phyloP scores from a whole-genome alignment of 2,797 vertebrate species.

The Hydrolagus colliei region DNA sequence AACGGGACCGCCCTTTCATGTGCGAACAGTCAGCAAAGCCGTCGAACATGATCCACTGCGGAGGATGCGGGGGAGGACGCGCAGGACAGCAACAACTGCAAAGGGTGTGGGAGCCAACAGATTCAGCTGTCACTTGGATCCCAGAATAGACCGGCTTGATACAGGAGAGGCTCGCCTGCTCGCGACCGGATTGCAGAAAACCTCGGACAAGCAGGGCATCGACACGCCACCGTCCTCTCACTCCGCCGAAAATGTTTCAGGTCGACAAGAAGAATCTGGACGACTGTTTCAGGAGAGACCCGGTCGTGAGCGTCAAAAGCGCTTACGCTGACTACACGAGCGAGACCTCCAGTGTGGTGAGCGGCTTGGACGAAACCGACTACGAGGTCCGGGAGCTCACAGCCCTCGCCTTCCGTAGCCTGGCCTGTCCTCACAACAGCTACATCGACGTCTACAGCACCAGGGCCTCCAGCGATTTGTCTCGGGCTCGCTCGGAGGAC shows the following conservation, averaged over 20 bases:
- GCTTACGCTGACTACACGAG: constrained; percentile 45
- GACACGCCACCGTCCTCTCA: constrained; percentile 52
- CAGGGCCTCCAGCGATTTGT: constrained; percentile 62
- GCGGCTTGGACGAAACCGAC: constrained; percentile 74
- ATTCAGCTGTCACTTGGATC: constrained; percentile 78
- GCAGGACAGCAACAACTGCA: constrained; percentile 51
- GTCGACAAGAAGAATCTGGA: constrained; percentile 6
- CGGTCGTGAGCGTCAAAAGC: constrained; percentile 36
- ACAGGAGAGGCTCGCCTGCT: constrained; percentile 56
- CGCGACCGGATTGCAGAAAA: constrained; percentile 57
- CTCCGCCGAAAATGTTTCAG: constrained; percentile 37
- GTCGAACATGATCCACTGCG: constrained; percentile 48
- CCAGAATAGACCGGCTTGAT: constrained; percentile 76
- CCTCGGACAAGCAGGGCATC: constrained; percentile 59
- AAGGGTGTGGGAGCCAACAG: constrained; percentile 68
- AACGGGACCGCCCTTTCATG: constrained; percentile 28
- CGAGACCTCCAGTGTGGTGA: constrained; percentile 63
- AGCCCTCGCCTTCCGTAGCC: constrained; percentile 62
- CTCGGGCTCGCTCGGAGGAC: constrained; percentile 66
- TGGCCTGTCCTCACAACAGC: constrained; percentile 61
- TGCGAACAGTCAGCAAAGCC: constrained; percentile 38
- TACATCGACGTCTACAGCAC: constrained; percentile 79
- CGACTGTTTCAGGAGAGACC: not conserved
- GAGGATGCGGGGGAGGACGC: constrained; percentile 33
- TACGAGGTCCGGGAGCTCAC: constrained; percentile 73